Evolutionary conservation across 2,888 invertebrate genomes (phyloP).

Genomic region (Agriopis marginaria): DNA sequence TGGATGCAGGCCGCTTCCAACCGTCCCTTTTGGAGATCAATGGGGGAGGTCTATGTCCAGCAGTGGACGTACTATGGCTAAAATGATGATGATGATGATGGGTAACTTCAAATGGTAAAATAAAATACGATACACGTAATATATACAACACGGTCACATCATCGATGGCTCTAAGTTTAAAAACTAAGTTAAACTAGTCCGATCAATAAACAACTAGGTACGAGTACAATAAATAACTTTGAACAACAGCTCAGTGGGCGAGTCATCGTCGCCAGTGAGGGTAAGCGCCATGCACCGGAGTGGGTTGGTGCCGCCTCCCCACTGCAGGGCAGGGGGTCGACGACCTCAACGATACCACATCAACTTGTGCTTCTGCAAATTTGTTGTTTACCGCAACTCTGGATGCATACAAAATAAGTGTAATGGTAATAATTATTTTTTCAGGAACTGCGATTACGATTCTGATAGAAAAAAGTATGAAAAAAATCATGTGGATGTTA

Average conservation of each 20-base stretch:
- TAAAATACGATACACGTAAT: no score
- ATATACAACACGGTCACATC: no score
- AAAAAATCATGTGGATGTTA: no score
- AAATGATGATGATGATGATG: no score
- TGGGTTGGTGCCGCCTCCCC: conserved; percentile 55
- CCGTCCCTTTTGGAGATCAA: no score
- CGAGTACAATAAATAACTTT: not conserved
- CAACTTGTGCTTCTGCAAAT: not conserved
- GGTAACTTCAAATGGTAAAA: no score
- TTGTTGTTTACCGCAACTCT: conserved; percentile 2
- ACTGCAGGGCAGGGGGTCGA: conserved; percentile 33
- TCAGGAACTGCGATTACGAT: not conserved
- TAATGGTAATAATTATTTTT: not conserved
- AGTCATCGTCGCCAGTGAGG: conserved; percentile 54
- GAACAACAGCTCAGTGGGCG: conserved; percentile 48
- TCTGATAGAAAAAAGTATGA: no score
- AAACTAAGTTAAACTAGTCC: not conserved
- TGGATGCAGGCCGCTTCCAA: no score
- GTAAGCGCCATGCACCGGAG: conserved; percentile 57
- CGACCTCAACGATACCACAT: conserved; percentile 23
- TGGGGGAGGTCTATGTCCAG: no score
- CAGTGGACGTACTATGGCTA: no score
- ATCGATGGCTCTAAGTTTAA: no score
- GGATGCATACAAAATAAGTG: not conserved
- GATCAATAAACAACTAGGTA: not conserved